Base-by-base conservation (phyloP, 2,113 vertebrate genomes). In the Argyrosomus japonicus region DNA sequence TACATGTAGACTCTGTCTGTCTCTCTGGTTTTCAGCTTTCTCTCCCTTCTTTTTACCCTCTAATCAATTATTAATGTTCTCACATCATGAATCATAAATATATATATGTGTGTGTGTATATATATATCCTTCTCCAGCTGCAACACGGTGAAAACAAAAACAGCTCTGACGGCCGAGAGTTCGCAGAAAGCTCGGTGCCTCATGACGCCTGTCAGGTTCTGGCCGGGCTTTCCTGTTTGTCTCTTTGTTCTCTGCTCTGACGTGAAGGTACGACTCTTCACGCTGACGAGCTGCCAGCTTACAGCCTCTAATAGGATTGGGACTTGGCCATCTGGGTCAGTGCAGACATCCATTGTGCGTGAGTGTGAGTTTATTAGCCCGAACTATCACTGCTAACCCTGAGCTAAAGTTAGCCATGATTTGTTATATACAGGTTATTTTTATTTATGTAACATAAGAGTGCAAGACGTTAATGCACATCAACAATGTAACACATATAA, bases 231-330 rank as follows among this genome's bases (percentile, higher is more conserved):
- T 27, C 19, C 43, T 69, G 6, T 71, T 80, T 62, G 23, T 43
- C 72, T 15, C 69, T 68, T 57, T 68, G 72, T 50, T 75, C 47
- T 81, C 54, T 47, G 40, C 21, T 61, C 76, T 72, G 74, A 19
- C 74, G 40, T 3, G 57, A 72, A 48, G 50, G 56, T 43, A 6
- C 6, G 14, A 68, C 70, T 83, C 60, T 43, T 76, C 45, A 53
- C 57, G 72, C 71, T 64, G 64, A 21, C 18, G 51, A 71, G 27
- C 62, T 69, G 76, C 25, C 84, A 81, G 76, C 60, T 70, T 50
- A 68, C 45, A 62, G 50, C 23, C 48, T 67, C 23, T 86, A 83
- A 92, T 53, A 51, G 74, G 83, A 89, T 86, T 87, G 60, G 54
- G 36, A 64, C 69, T 79, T 3, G 4, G 69, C 83, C 74, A 73